phyloP scores from a whole-genome alignment of 2,113 vertebrate genomes.

The Varanus komodoensis region DNA sequence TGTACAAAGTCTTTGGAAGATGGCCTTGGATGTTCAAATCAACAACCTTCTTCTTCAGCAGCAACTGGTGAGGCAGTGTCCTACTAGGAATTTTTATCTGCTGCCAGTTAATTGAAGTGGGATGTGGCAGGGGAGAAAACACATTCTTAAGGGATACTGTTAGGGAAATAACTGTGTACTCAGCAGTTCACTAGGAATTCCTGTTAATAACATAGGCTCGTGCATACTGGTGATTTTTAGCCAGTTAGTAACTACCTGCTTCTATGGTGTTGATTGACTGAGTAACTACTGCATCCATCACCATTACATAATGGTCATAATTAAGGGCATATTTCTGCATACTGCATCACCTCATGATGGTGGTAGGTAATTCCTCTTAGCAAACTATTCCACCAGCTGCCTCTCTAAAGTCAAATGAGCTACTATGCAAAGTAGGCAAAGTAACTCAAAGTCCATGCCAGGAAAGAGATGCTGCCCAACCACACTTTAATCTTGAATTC shows the following conservation, averaged over 20 bases:
- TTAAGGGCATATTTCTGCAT: neutral
- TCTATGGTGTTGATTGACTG: neutral
- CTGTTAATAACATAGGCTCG: neutral
- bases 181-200: neutral
- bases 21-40: neutral
- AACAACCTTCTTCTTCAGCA: neutral
- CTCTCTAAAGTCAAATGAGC: neutral
- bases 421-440: neutral
- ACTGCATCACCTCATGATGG: neutral
- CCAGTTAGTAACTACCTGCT: neutral
- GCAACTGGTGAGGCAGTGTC: neutral
- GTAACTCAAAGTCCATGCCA: neutral
- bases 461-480: neutral
- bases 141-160: neutral
- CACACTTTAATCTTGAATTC: neutral
- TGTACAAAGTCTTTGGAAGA: neutral
- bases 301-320: neutral
- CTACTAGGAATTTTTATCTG: neutral
- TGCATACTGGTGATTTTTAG: neutral
- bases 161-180: neutral
- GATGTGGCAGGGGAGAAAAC: neutral
- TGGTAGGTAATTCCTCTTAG: neutral
- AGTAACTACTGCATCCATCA: no score
- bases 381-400: neutral
- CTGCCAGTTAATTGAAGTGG: neutral